Conservation (phyloP, 2,888 invertebrate genomes). For the Parnassius glacialis region DNA sequence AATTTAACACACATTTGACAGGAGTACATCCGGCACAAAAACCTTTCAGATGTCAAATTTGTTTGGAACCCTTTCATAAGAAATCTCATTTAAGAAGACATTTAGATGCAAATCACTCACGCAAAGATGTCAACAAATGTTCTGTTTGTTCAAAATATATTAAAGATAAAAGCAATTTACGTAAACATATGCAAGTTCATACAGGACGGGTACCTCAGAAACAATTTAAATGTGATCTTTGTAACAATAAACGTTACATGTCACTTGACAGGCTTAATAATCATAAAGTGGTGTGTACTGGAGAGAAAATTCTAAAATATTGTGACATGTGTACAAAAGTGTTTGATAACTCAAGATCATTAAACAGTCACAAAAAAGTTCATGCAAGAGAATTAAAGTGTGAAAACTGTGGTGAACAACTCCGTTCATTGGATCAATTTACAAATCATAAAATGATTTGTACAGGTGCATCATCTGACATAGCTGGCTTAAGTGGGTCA, state of each 20-base stretch:
- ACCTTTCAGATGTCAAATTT: conserved; percentile 78
- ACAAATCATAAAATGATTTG: conserved; percentile 77
- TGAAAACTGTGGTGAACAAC: conserved; percentile 76
- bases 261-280: conserved; percentile 76
- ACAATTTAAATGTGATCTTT: conserved; percentile 78
- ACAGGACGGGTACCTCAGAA: conserved; percentile 77
- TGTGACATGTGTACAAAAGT: conserved; percentile 81
- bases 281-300: conserved; percentile 77
- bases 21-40: conserved; percentile 78
- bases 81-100: conserved; percentile 76
- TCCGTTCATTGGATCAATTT: conserved; percentile 75
- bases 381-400: conserved; percentile 78
- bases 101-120: conserved; percentile 73
- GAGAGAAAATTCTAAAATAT: conserved; percentile 74
- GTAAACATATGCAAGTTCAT: conserved; percentile 80
- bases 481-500: conserved; percentile 52
- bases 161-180: conserved; percentile 78
- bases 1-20: conserved; percentile 76
- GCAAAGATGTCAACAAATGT: conserved; percentile 79
- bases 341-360: conserved; percentile 77
- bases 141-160: conserved; percentile 79
- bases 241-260: conserved; percentile 79
- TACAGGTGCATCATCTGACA: conserved; percentile 56
- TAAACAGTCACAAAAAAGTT: conserved; percentile 79
- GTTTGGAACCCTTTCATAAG: conserved; percentile 76